Evolutionary conservation across 2,113 vertebrate genomes (phyloP).

Genomic region (Hippocampus comes): DNA sequence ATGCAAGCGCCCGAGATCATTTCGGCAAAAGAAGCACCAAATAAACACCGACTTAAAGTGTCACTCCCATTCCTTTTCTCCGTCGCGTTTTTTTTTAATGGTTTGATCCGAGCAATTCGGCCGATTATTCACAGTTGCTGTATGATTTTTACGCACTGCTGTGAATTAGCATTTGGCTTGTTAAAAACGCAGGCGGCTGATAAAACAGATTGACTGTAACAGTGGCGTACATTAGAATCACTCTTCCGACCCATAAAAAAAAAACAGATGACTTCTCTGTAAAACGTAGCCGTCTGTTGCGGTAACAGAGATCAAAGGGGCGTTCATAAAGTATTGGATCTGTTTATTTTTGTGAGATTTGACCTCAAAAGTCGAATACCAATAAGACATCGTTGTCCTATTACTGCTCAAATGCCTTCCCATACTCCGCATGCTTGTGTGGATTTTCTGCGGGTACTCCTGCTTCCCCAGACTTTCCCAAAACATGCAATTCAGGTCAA

Average conservation of each 20-base stretch:
- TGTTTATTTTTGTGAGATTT: too few species aligned
- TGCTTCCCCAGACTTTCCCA: too few species aligned
- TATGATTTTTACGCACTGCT: constrained; percentile 14
- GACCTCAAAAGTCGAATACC: too few species aligned
- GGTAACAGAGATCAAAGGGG: background rate
- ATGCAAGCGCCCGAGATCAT: background rate
- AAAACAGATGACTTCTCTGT: background rate
- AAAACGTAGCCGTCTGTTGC: background rate
- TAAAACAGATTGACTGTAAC: constrained; percentile 24
- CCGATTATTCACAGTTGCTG: constrained; percentile 30
- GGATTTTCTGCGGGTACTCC: too few species aligned
- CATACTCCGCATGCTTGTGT: too few species aligned
- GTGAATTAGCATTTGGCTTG: constrained; percentile 19
- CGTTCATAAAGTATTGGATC: background rate
- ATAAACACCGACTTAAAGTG: background rate
- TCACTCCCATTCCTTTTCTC: background rate
- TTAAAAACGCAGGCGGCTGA: constrained; percentile 8
- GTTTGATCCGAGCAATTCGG: background rate
- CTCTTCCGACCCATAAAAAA: background rate
- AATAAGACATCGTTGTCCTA: too few species aligned
- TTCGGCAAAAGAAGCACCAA: background rate
- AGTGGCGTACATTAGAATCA: background rate
- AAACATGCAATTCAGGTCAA: too few species aligned
- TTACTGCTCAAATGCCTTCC: too few species aligned
- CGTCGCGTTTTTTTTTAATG: background rate